Evolutionary conservation across 2,797 vertebrate species (phyloP), one percentile per base, ranked within the genome.

Genomic region (Falco naumanni): DNA sequence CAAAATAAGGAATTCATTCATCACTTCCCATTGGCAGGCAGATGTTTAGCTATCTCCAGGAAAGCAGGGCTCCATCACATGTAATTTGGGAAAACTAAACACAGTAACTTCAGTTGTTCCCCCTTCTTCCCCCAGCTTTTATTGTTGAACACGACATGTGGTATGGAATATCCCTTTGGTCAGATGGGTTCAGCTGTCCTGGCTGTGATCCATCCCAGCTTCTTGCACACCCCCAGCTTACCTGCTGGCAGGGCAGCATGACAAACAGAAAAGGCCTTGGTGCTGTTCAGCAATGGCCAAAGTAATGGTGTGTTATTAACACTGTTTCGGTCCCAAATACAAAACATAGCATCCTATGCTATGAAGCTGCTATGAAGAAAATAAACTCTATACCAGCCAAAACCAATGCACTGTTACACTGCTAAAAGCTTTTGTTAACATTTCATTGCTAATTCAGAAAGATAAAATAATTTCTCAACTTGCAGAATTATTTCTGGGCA

Each of bases 401-500:
- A 92, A 22, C 21, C 18, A 39, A 10, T 51, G 68, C 37, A 34
- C 31, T 41, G 13, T 37, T 71, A n/a, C 9, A 11, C 20, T 84
- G 53, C 24, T 68, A n/a, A 60, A 86, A 66, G 24, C 60, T 90
- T 93, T 54, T 81, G 16, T 69, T 65, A 47, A 26, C 50, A 43
- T 71, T 94, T 54, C 17, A 9, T 76, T 76, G 24, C 24, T 71
- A 57, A 28, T 81, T 86, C 26, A 47, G 57, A 43, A 71, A 78
- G 10, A 64, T 48, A 84, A 81, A 88, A 68, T 74, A 80, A 41
- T 92, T 65, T 87, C 31, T 77, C 21, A 85, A 59, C 16, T 81
- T 91, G 50, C 20, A 87, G 56, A 96, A 85, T 92, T 89, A 66
- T 57, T 85, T 76, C 72, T 61, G n/a, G 90, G 39, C 51, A 37